Evolutionary conservation across 30 jellyfish, hydroid and myxozoan species (phyloP).

Genomic region (Sanderia malayensis): DNA sequence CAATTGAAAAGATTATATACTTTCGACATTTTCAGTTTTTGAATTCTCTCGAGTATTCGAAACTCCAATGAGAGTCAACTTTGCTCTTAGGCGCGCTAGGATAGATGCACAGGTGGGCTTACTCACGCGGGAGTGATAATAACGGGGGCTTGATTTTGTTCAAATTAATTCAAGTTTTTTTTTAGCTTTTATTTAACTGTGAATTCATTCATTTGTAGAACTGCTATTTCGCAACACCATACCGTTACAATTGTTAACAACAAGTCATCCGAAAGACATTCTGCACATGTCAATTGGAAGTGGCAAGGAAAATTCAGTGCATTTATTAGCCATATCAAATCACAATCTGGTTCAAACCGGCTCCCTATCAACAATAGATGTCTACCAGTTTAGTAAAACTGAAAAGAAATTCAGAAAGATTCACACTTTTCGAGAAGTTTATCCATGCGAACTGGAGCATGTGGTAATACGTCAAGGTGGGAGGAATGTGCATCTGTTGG

Average conservation of each 20-base stretch:
- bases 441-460: conserved; percentile 64
- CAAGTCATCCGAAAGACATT: conserved; percentile 41
- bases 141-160: not conserved
- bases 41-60: not conserved
- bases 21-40: not conserved
- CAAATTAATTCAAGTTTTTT: not conserved
- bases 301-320: not conserved
- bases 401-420: conserved; percentile 19
- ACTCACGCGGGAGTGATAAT: not conserved
- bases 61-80: too few species aligned
- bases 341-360: not conserved
- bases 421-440: conserved; percentile 18
- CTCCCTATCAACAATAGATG: conserved; percentile 46
- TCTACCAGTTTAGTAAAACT: conserved; percentile 29
- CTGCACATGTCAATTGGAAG: conserved; percentile 5
- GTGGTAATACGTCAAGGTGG: conserved; percentile 9
- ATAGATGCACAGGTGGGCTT: not conserved
- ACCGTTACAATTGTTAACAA: conserved; percentile 28
- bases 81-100: too few species aligned
- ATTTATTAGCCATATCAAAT: conserved; percentile 56
- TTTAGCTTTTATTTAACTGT: not conserved
- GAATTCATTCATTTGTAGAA: conserved; percentile 10
- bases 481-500: conserved; percentile 8
- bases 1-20: not conserved
- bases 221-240: conserved; percentile 20